These are phyloP conservation scores for Psilopogon haemacephalus DNA, from an alignment of 2,113 vertebrate genomes.

Conservation along the genomic window DNA sequence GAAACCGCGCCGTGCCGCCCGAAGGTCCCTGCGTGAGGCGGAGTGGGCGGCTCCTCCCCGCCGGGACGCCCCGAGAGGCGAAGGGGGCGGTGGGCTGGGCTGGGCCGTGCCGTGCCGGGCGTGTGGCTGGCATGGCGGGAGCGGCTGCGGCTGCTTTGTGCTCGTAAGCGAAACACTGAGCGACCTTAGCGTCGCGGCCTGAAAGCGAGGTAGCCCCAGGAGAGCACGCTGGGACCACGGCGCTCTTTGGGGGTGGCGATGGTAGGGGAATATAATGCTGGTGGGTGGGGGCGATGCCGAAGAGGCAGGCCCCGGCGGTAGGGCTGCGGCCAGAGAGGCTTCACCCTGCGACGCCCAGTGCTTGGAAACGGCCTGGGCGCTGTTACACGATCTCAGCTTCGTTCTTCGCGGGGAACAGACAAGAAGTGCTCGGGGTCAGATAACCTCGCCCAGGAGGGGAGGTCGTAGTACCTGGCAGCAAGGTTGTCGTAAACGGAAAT, in stretches of 20 bases:
- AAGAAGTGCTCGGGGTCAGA: not conserved
- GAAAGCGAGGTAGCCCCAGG: not conserved
- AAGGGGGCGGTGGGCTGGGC: not conserved
- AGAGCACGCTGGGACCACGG: not conserved
- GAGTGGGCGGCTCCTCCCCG: not conserved
- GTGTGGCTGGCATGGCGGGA: not conserved
- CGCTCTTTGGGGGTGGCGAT: not conserved
- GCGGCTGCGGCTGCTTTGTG: accelerated
- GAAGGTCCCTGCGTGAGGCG: not conserved
- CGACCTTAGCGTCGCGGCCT: not conserved
- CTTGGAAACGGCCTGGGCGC: not conserved
- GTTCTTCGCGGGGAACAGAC: not conserved
- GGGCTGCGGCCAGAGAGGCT: not conserved
- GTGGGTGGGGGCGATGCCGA: not conserved
- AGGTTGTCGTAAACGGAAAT: not conserved
- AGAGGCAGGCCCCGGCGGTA: not conserved
- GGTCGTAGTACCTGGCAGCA: not conserved
- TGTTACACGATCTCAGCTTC: not conserved
- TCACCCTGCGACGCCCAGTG: accelerated
- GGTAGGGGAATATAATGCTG: not conserved
- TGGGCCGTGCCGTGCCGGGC: not conserved
- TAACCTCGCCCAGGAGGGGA: no score
- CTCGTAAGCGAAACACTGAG: not conserved
- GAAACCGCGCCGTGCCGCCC: not conserved
- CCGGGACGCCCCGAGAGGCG: not conserved